These are phyloP conservation scores for Pseudococcus jackbeardsleyi DNA, from an alignment of 2,888 invertebrate species.

Conservation along the genomic window DNA sequence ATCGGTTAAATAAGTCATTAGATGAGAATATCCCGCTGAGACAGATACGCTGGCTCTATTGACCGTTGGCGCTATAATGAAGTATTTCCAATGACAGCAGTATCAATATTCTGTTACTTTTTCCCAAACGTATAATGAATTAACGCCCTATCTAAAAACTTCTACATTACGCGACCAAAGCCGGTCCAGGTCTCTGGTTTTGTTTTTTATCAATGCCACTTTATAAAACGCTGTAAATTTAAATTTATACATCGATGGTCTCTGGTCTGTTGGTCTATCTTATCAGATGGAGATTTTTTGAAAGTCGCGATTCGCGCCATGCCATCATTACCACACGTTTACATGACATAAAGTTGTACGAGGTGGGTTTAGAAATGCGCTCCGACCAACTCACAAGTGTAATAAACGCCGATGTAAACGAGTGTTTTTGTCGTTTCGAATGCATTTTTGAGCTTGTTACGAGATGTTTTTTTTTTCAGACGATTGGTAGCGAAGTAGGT, in stretches of 20 bases:
- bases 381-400: neutral
- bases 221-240: neutral
- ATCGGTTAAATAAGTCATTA: conserved; percentile 52
- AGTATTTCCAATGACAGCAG: conserved; percentile 17
- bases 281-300: conserved; percentile 5
- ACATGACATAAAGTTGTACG: neutral
- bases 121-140: conserved; percentile 45
- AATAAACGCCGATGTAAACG: conserved; percentile 30
- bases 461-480: neutral
- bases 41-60: neutral
- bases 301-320: neutral
- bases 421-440: neutral
- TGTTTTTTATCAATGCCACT: conserved; percentile 27
- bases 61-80: conserved; percentile 53
- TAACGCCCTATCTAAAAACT: conserved; percentile 50
- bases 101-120: conserved; percentile 53
- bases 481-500: neutral
- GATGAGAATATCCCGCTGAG: neutral
- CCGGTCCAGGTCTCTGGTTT: neutral
- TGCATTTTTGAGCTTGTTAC: neutral
- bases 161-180: conserved; percentile 38
- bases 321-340: neutral
- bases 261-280: neutral
- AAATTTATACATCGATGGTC: neutral
- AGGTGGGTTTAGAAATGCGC: neutral